Percentiles rank a stretch among this genome's conserved stretches.
These are phyloP conservation scores for Lucilia sericata DNA, from an alignment of 1,140 invertebrate genomes.

Conservation along the genomic window DNA sequence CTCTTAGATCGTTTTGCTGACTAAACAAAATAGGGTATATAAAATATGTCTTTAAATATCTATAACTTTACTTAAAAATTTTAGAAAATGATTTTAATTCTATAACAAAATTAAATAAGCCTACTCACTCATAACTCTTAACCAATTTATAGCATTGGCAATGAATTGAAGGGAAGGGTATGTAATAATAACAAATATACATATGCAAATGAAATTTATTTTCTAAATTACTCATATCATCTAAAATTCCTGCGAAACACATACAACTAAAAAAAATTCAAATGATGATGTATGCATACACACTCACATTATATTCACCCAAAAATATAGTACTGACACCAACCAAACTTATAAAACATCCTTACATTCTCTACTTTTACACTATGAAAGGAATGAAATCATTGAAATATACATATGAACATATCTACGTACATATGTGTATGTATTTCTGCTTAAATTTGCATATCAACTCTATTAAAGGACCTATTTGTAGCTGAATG, in stretches of 20 bases:
- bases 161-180: background rate
- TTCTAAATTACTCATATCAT: slow-evolving; percentile 35
- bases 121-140: no score
- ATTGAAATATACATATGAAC: background rate
- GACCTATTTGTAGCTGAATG: background rate
- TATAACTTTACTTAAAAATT: no score
- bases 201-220: slow-evolving; percentile 36
- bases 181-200: slow-evolving; percentile 12
- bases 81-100: no score
- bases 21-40: no score
- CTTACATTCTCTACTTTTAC: background rate
- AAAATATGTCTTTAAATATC: no score
- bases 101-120: no score
- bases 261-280: background rate
- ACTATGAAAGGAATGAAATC: background rate
- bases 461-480: slow-evolving; percentile 13
- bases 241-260: background rate
- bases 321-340: background rate
- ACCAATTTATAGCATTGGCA: background rate
- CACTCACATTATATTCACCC: background rate
- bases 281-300: background rate
- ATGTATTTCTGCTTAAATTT: background rate
- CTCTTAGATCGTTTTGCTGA: no score
- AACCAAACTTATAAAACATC: background rate
- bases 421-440: background rate